These are phyloP conservation scores for Apodemia mormo DNA, from an alignment of 2,888 invertebrate genomes.

Conservation along the genomic window DNA sequence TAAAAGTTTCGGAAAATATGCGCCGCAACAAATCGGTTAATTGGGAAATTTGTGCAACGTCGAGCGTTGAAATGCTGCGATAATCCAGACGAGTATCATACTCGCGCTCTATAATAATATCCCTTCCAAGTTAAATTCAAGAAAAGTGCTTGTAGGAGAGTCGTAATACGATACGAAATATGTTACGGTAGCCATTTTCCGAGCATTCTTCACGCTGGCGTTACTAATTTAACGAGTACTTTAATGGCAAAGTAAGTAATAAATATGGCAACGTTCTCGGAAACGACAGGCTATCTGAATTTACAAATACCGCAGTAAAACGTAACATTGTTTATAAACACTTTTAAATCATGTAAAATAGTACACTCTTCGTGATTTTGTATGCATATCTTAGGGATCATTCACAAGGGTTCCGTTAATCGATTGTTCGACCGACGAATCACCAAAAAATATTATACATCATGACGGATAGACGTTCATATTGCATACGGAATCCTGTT, in stretches of 20 bases:
- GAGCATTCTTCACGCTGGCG: background rate
- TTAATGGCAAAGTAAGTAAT: background rate
- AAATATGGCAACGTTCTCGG: background rate
- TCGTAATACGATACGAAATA: background rate
- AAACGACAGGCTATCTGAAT: background rate
- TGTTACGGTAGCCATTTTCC: background rate
- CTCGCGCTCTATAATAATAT: background rate
- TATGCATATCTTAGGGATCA: too few species aligned
- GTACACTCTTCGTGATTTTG: too few species aligned
- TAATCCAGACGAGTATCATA: background rate
- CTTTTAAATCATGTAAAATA: too few species aligned
- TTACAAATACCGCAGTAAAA: background rate
- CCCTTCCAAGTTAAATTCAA: background rate
- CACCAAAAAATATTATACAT: too few species aligned
- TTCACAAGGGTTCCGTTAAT: too few species aligned
- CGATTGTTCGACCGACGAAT: too few species aligned
- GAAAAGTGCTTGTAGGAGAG: background rate
- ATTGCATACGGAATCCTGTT: too few species aligned
- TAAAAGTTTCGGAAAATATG: too few species aligned
- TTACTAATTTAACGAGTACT: constrained; percentile 1
- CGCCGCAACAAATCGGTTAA: too few species aligned
- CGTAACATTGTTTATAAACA: background rate
- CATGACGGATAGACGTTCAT: too few species aligned
- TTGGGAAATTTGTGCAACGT: too few species aligned
- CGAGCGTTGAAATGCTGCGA: too few species aligned